These are phyloP conservation scores for Micromesistius poutassou DNA, from an alignment of 2,797 vertebrate species.

Conservation along the genomic window DNA sequence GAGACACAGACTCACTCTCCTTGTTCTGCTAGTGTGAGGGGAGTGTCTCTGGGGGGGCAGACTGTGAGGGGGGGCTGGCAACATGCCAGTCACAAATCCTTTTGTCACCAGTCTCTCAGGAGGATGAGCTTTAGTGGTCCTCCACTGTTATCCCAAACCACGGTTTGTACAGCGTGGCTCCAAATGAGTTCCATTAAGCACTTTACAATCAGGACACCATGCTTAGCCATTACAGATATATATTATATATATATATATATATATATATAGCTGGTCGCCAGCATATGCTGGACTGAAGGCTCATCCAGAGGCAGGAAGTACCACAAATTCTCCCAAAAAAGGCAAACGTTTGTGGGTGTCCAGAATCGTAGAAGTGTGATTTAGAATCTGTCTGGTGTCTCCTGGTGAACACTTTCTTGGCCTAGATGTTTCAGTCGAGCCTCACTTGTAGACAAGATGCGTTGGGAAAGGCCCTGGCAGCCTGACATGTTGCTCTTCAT, in stretches of 20 bases:
- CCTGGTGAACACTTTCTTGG: slow-evolving; percentile 20
- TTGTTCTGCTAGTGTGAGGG: slow-evolving; percentile 23
- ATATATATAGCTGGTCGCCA: background rate
- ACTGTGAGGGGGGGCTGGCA: slow-evolving; percentile 38
- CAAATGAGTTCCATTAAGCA: slow-evolving; percentile 30
- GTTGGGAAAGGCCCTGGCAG: slow-evolving; percentile 25
- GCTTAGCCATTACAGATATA: background rate
- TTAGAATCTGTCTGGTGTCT: background rate
- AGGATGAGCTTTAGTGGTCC: slow-evolving; percentile 46
- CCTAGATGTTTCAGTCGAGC: slow-evolving; percentile 29
- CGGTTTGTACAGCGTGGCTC: slow-evolving; percentile 11
- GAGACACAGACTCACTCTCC: slow-evolving; percentile 3
- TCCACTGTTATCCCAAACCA: slow-evolving; percentile 15
- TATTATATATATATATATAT: background rate
- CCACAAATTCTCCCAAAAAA: slow-evolving; percentile 1
- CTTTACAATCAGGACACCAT: slow-evolving; percentile 1
- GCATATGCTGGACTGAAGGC: background rate
- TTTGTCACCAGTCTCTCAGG: slow-evolving; percentile 53
- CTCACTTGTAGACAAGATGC: slow-evolving; percentile 48
- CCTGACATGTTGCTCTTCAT: background rate
- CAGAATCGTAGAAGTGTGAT: background rate
- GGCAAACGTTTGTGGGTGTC: slow-evolving; percentile 12
- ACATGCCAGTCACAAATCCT: slow-evolving; percentile 54
- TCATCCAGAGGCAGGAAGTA: slow-evolving; percentile 3
- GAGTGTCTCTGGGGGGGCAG: slow-evolving; percentile 35